These are phyloP conservation scores for Fistularia commersonii DNA, from an alignment of 2,797 vertebrate species.

Conservation along the genomic window DNA sequence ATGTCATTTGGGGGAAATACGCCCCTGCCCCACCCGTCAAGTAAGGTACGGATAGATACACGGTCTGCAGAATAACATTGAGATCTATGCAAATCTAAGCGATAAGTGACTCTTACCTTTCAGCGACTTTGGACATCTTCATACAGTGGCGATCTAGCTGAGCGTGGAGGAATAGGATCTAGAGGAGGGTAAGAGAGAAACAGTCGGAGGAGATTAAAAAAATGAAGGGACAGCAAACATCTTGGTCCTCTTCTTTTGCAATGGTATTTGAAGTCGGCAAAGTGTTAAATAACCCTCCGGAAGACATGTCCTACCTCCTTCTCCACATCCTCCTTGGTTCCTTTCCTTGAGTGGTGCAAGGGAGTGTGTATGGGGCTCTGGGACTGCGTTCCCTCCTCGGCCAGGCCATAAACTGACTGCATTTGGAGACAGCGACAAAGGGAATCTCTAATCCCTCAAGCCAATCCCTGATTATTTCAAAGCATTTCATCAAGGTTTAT, in stretches of 20 bases:
- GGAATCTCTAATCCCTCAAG: too few relatives aligned
- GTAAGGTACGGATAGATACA: too few relatives aligned
- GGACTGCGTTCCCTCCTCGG: constrained; percentile 85
- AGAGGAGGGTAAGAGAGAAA: constrained; percentile 35
- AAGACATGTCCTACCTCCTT: constrained; percentile 79
- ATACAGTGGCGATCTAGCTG: constrained; percentile 97
- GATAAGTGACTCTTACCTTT: constrained; percentile 78
- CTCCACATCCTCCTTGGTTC: constrained; percentile 91
- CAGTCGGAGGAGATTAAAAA: not conserved
- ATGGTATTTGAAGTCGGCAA: too few relatives aligned
- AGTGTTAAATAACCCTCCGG: too few relatives aligned
- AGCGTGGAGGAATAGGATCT: constrained; percentile 92
- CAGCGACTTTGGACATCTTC: constrained; percentile 99
- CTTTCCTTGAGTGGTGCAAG: constrained; percentile 83
- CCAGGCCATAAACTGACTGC: constrained; percentile 93
- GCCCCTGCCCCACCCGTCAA: too few relatives aligned
- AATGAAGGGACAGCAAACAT: not conserved
- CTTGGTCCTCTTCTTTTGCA: too few relatives aligned
- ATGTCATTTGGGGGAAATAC: too few relatives aligned
- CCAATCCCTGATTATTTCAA: too few relatives aligned
- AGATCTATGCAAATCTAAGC: too few relatives aligned
- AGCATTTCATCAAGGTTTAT: too few relatives aligned
- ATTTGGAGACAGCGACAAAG: not conserved
- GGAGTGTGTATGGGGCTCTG: constrained; percentile 89
- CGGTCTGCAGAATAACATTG: too few relatives aligned